Percentiles rank a stretch among this genome's conserved stretches.
Evolutionary conservation across 2,888 invertebrate genomes (phyloP).

Genomic region (Octodonta nipae): DNA sequence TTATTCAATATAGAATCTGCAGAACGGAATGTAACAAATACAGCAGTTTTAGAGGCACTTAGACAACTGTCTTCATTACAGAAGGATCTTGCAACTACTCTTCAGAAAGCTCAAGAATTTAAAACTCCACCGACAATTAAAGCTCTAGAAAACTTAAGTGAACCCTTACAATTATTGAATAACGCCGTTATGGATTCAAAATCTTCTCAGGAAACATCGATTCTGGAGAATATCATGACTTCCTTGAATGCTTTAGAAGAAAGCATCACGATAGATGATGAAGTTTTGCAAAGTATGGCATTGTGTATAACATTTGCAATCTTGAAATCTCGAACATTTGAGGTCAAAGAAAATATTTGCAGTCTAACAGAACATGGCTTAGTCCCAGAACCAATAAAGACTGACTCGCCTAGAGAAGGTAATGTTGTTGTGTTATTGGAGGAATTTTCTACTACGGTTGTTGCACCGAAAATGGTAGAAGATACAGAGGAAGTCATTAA

Average conservation of each 20-base stretch:
- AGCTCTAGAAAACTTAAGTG: conserved; percentile 38
- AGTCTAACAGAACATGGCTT: conserved; percentile 23
- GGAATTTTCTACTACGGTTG: conserved; percentile 19
- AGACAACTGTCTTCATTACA: conserved; percentile 30
- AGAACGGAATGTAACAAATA: conserved; percentile 24
- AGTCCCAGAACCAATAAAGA: conserved; percentile 13
- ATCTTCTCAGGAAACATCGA: conserved; percentile 18
- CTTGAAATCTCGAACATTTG: conserved; percentile 24
- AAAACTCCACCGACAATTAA: conserved; percentile 30
- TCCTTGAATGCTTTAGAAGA: conserved; percentile 30
- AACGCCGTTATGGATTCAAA: conserved; percentile 27
- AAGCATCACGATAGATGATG: conserved; percentile 24
- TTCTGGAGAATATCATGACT: conserved; percentile 28
- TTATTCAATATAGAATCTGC: conserved; percentile 30
- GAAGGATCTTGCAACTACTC: conserved; percentile 27
- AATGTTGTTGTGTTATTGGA: conserved; percentile 23
- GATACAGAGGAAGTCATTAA: conserved; percentile 20
- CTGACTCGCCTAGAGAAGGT: conserved; percentile 13
- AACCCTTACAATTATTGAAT: conserved; percentile 37
- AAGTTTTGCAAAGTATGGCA: conserved; percentile 21
- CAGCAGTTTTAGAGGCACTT: conserved; percentile 27
- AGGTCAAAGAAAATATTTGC: conserved; percentile 28
- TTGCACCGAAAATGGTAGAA: conserved; percentile 21
- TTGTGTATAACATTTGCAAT: conserved; percentile 23
- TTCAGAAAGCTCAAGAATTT: conserved; percentile 22